Conservation (phyloP, 2,888 invertebrate species). For the Belgica antarctica region DNA sequence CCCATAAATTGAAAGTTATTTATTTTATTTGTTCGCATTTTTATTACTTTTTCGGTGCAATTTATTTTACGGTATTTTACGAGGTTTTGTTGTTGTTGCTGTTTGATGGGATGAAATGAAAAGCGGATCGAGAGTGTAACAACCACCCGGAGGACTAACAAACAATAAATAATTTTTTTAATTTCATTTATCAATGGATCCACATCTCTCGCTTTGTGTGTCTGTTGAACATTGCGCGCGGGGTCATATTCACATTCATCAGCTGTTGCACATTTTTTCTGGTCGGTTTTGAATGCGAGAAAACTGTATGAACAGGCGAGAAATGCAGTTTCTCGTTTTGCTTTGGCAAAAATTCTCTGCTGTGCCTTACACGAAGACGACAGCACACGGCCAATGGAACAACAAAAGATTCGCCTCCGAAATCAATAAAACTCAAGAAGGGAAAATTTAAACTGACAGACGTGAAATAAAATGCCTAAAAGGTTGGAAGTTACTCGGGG, state of each 20-base stretch:
- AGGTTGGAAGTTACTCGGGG: not conserved
- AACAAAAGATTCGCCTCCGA: not conserved
- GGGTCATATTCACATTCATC: conserved; percentile 42
- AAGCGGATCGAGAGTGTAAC: not conserved
- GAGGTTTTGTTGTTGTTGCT: no score
- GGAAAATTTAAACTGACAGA: not conserved
- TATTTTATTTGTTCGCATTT: conserved; percentile 41
- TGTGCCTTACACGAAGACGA: no score
- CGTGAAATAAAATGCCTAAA: not conserved
- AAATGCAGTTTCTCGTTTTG: conserved; percentile 30
- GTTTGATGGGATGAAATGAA: not conserved
- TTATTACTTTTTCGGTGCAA: conserved; percentile 41
- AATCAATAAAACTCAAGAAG: not conserved
- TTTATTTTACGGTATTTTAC: conserved; percentile 42
- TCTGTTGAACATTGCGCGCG: conserved; percentile 35
- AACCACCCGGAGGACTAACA: not conserved
- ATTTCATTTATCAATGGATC: conserved; percentile 42
- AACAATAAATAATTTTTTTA: conserved; percentile 43
- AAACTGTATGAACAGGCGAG: conserved; percentile 9
- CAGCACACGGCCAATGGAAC: conserved; percentile 3
- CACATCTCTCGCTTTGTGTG: conserved; percentile 19
- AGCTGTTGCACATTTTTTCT: conserved; percentile 39
- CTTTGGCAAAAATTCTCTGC: no score
- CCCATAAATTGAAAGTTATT: conserved; percentile 43
- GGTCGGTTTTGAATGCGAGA: conserved; percentile 7